Evolutionary conservation across 1,140 invertebrate genomes (phyloP).

Genomic region (Apocrypta bakeri): DNA sequence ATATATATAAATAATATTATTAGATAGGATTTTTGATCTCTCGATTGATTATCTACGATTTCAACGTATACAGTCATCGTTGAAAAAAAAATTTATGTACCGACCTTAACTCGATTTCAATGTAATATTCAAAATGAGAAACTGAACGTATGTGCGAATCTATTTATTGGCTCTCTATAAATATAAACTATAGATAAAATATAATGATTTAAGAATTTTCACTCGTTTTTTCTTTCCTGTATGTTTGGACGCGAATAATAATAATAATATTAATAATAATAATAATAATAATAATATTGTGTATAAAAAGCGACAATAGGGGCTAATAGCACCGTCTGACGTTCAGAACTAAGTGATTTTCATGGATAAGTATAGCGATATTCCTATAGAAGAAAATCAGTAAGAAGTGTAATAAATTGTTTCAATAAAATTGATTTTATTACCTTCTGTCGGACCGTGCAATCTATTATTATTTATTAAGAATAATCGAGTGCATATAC

Average conservation of each 20-base stretch:
- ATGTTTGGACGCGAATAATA: slow-evolving; percentile 20
- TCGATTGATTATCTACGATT: too few species aligned
- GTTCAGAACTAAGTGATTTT: background rate
- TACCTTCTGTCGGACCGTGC: slow-evolving; percentile 29
- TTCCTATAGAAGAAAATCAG: background rate
- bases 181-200: background rate
- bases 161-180: background rate
- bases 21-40: too few species aligned
- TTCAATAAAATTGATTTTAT: slow-evolving; percentile 32
- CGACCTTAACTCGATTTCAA: background rate
- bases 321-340: slow-evolving; percentile 28
- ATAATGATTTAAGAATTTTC: slow-evolving; percentile 17
- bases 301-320: slow-evolving; percentile 40
- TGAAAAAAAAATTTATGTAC: background rate
- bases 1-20: too few species aligned
- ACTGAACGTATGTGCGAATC: background rate
- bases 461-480: slow-evolving; percentile 23
- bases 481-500: slow-evolving; percentile 22
- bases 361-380: slow-evolving; percentile 2
- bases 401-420: slow-evolving; percentile 38
- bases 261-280: slow-evolving; percentile 5
- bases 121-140: background rate
- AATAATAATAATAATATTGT: slow-evolving; percentile 20
- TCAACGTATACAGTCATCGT: slow-evolving; percentile 21
- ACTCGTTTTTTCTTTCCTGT: slow-evolving; percentile 8